phyloP scores from a whole-genome alignment of 2,797 vertebrate genomes.

The Siniperca obscura region DNA sequence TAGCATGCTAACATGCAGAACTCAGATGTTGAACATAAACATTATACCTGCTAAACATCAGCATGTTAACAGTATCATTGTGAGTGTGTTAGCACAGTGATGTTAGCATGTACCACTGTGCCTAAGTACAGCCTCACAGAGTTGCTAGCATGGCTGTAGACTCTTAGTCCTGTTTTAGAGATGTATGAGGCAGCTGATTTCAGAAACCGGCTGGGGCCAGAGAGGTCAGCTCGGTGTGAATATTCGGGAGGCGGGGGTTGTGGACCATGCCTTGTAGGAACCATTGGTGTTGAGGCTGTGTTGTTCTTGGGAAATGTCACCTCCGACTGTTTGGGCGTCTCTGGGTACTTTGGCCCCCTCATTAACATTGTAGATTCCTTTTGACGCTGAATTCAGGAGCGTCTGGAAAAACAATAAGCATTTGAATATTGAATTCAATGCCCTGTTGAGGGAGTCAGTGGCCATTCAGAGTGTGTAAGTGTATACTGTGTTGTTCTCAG shows the following conservation, averaged over 20 bases:
- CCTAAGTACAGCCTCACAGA: background rate
- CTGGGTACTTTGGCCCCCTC: constrained; percentile 67
- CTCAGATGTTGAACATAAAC: background rate
- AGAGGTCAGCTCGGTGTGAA: constrained; percentile 53
- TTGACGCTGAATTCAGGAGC: constrained; percentile 70
- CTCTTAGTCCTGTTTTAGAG: background rate
- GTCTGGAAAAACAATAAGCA: constrained; percentile 79
- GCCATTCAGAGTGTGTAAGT: constrained; percentile 60
- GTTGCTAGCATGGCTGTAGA: background rate
- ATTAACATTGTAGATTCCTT: constrained; percentile 84
- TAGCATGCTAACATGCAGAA: background rate
- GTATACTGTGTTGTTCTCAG: constrained; percentile 42
- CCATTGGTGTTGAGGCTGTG: constrained; percentile 22
- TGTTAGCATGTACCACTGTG: background rate
- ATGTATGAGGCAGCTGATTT: constrained; percentile 70
- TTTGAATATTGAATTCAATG: constrained; percentile 79
- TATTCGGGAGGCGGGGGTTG: constrained; percentile 34
- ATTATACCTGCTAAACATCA: too few relatives aligned
- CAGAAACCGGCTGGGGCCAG: constrained; percentile 40
- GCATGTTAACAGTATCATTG: background rate
- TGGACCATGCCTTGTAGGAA: constrained; percentile 46
- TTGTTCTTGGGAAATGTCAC: constrained; percentile 74
- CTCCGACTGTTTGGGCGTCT: constrained; percentile 61
- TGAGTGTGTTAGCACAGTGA: background rate
- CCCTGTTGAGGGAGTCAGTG: constrained; percentile 66